A percentile compares a stretch with the other conserved stretches of the same genome.
phyloP scores from a whole-genome alignment of 2,797 vertebrate species.

The Xenopus petersii region DNA sequence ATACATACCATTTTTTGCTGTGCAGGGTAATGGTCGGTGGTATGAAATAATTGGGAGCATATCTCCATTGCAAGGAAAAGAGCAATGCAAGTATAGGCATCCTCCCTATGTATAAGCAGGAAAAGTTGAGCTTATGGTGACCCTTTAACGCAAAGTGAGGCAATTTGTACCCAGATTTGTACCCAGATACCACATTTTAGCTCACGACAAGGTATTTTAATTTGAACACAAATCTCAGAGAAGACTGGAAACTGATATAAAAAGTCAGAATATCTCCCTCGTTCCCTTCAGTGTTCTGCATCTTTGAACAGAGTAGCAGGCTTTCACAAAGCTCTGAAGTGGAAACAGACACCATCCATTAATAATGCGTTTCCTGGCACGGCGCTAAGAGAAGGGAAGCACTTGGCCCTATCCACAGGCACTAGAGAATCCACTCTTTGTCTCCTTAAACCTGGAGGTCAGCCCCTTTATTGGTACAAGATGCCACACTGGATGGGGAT shows the following conservation, averaged over 20 bases:
- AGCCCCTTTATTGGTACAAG: constrained; percentile 39
- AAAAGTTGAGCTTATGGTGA: too few relatives aligned
- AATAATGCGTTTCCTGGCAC: constrained; percentile 40
- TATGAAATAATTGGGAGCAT: too few relatives aligned
- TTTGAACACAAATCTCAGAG: background rate
- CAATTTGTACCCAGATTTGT: too few relatives aligned
- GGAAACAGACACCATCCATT: constrained; percentile 37
- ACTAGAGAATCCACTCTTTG: constrained; percentile 44
- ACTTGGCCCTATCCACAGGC: constrained; percentile 41
- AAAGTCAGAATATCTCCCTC: background rate
- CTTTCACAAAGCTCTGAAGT: constrained; percentile 28
- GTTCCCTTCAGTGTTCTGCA: constrained; percentile 3
- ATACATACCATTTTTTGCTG: too few relatives aligned
- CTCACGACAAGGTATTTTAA: background rate
- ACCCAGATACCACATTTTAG: too few relatives aligned
- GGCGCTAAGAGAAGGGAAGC: constrained; percentile 20
- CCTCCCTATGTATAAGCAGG: too few relatives aligned
- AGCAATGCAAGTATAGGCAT: too few relatives aligned
- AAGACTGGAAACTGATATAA: constrained; percentile 16
- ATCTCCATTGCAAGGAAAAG: too few relatives aligned
- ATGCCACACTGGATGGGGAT: constrained; percentile 39
- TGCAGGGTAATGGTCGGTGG: too few relatives aligned
- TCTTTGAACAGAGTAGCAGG: constrained; percentile 3
- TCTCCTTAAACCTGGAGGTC: constrained; percentile 41
- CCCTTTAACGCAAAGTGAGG: too few relatives aligned